Base-by-base conservation (phyloP, 2,113 vertebrate species). In the Bufo bufo region DNA sequence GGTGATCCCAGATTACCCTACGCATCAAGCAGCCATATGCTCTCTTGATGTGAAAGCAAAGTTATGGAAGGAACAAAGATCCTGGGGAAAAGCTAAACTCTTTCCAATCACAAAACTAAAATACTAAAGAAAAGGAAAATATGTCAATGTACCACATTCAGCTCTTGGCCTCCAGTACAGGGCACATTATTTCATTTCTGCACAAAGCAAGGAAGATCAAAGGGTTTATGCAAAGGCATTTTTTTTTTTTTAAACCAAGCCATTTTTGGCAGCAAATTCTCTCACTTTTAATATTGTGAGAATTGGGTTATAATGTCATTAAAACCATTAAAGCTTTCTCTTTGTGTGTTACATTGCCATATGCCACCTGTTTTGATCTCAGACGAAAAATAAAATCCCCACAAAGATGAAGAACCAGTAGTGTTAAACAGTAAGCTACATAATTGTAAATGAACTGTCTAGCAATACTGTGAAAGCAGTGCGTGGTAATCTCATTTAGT, bases 311-410 rank as follows among this genome's bases (percentile, higher is more conserved):
- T 49, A 52, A 66, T 49, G 54, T 80, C 86, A 86, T 10, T 0
- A 14, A 0, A 0, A 13, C 63, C 82, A 33, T 84, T 50, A 84
- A 84, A 52, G 63, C 82, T 69, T 33, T 80, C 59, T 43, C 63
- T 0, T 58, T 85, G 1, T 80, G 72, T 3, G 6, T 33, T 7
- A 6, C 71, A 17, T 78, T 78, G 56, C 80, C 6, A 6, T 1
- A 0, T 83, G 84, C 87, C 4, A 16, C 89, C 2, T 4, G 84
- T 86, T 89, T 61, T 77, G 77, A 61, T 50, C 86, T 78, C 2
- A 0, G 50, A n/a, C 86, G 12, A 81, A 87, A 87, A 66, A 90
- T 58, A 1, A 71, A 66, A 80, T 61, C 47, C 2, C 4, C 43
- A 58, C 0, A 0, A 52, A 1, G 2, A 88, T 33, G 61, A 89